phyloP scores from a whole-genome alignment of 1,140 invertebrate species.

The Teleogryllus occipitalis region DNA sequence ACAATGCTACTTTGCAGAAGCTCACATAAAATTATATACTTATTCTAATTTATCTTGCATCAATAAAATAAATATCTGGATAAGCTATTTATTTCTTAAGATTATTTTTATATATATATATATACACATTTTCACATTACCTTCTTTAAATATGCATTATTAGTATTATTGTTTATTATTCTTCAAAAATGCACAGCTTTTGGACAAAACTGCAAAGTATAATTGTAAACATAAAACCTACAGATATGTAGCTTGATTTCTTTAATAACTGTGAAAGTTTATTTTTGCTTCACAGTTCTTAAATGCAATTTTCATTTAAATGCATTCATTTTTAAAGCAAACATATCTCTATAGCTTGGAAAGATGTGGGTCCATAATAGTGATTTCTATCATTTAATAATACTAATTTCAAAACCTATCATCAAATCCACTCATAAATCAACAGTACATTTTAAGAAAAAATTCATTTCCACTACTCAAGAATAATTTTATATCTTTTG shows the following conservation, averaged over 20 bases:
- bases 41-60: conserved; percentile 10
- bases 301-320: background rate
- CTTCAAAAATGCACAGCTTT: conserved; percentile 10
- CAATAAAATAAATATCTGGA: conserved; percentile 18
- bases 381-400: background rate
- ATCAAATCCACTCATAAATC: too few species aligned
- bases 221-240: background rate
- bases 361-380: background rate
- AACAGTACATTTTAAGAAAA: too few species aligned
- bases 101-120: conserved; percentile 9
- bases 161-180: background rate
- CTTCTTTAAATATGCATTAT: conserved; percentile 7
- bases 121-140: conserved; percentile 6
- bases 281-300: background rate
- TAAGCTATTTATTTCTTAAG: conserved; percentile 13
- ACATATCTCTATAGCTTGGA: background rate
- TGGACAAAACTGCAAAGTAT: background rate
- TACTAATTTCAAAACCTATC: background rate
- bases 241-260: conserved; percentile 14
- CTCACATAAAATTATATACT: background rate
- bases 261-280: background rate
- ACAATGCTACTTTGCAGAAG: background rate
- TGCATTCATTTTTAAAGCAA: background rate
- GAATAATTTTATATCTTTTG: too few species aligned
- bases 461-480: too few species aligned